Base-by-base conservation (phyloP, 2,797 vertebrate species). In the Scolopax bukidnonensis region DNA sequence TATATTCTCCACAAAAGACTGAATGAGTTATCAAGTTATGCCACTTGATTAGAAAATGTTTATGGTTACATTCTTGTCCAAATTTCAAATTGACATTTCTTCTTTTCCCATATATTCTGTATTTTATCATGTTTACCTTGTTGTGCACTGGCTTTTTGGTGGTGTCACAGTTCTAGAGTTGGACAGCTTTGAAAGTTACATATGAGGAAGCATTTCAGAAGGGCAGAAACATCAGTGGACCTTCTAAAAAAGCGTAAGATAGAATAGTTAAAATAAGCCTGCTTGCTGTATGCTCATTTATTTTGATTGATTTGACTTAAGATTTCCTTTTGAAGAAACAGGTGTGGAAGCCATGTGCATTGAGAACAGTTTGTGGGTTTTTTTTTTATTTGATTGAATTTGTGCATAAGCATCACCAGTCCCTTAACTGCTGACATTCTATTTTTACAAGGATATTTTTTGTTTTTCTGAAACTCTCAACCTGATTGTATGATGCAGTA, bases 1-100 rank as follows among this genome's bases (percentile, higher is more conserved):
- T 68, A 20, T 73, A 64, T 69, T 69, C 47, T 36, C 32, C 8
- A 3, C 2, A 5, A n/a, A 82, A 79, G 38, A 56, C 16, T 33
- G 40, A 84, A 60, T n/a, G 16, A 0, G 0, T 10, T 24, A 23
- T 63, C 50, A 43, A 27, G 24, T 75, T 80, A 41, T 36, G 15
- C 40, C n/a, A 43, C 47, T 80, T 59, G 27, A 51, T 24, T 56
- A 50, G 28, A 78, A 81, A 81, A 57, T 4, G 7, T 60, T 78
- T 83, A 21, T 4, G 5, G 24, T 32, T 71, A 15, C 13, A 12
- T 81, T 78, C 78, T 41, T 38, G 21, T 54, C 89, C 50, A 40
- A 28, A 60, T 75, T 76, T 89, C n/a, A 78, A 19, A 32, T n/a
- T 48, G 32, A 19, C 65, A 9, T 50, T 84, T 84, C 27, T 93